Evolutionary conservation across 2,113 vertebrate genomes (phyloP).

Genomic region (Candoia aspera): DNA sequence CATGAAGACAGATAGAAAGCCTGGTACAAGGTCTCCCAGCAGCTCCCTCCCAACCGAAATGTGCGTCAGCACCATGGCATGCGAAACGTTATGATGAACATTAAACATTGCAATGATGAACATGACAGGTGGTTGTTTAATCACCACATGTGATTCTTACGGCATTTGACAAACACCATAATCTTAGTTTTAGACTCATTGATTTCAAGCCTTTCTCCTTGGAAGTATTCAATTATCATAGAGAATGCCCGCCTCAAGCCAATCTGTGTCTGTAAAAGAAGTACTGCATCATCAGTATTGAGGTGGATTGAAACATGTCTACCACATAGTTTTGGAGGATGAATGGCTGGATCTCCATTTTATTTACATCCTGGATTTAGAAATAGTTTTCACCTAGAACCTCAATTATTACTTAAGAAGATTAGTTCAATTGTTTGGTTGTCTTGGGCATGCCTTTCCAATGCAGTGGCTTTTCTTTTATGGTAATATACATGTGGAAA

Average conservation of each 20-base stretch:
- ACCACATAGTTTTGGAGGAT: too few relatives aligned
- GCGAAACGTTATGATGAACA: too few relatives aligned
- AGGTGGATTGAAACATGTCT: too few relatives aligned
- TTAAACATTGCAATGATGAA: too few relatives aligned
- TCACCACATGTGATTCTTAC: not conserved
- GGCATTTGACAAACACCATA: not conserved
- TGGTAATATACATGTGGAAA: not conserved
- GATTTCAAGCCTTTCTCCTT: not conserved
- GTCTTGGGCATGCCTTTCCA: not conserved
- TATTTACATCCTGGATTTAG: conserved; percentile 30
- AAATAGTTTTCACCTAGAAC: conserved; percentile 18
- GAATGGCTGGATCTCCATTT: not conserved
- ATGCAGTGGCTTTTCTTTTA: fast-evolving
- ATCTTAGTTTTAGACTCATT: not conserved
- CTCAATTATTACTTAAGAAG: not conserved
- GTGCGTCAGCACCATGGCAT: too few relatives aligned
- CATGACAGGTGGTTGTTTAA: not conserved
- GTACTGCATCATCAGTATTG: too few relatives aligned
- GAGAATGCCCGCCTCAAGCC: too few relatives aligned
- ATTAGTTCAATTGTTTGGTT: conserved; percentile 27
- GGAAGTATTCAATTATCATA: not conserved
- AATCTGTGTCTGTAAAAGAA: too few relatives aligned
- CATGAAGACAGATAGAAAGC: too few relatives aligned
- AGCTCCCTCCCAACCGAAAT: too few relatives aligned
- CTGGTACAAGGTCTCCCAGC: too few relatives aligned